Evolutionary conservation across 2,113 vertebrate genomes (phyloP).

Genomic region (Redunca redunca): DNA sequence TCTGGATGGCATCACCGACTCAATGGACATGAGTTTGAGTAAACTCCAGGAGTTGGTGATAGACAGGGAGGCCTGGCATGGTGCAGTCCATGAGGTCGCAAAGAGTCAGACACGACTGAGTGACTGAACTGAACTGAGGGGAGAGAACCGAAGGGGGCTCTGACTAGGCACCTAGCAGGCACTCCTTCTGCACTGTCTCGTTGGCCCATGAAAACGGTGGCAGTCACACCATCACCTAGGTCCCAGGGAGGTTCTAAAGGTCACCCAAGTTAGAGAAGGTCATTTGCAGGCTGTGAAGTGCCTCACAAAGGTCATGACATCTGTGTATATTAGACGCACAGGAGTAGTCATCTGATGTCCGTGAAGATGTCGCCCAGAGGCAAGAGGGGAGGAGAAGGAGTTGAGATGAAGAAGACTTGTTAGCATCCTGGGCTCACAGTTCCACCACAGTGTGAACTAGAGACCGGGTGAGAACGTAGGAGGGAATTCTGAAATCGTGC

Average conservation of each 20-base stretch:
- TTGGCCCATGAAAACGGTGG: not conserved
- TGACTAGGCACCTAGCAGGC: not conserved
- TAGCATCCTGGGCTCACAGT: not conserved
- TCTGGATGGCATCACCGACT: not conserved
- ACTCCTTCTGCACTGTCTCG: not conserved
- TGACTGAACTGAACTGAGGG: not conserved
- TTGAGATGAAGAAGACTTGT: not conserved
- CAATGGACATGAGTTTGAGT: not conserved
- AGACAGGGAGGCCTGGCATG: not conserved
- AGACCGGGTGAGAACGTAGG: not conserved
- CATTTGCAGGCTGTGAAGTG: not conserved
- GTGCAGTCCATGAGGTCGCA: fast-evolving
- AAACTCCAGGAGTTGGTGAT: not conserved
- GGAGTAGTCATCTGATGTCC: too few species aligned
- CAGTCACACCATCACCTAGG: not conserved
- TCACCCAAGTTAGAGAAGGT: not conserved
- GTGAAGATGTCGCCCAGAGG: not conserved
- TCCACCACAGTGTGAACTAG: not conserved
- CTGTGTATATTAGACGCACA: not conserved
- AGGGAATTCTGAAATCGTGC: not conserved
- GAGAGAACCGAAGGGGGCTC: not conserved
- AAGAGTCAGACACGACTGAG: not conserved
- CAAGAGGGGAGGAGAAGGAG: not conserved
- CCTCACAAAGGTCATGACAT: not conserved
- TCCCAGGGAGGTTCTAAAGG: not conserved